Conservation (phyloP, 30 jellyfish, hydroid and myxozoan genomes). For the Aurelia sp. region DNA sequence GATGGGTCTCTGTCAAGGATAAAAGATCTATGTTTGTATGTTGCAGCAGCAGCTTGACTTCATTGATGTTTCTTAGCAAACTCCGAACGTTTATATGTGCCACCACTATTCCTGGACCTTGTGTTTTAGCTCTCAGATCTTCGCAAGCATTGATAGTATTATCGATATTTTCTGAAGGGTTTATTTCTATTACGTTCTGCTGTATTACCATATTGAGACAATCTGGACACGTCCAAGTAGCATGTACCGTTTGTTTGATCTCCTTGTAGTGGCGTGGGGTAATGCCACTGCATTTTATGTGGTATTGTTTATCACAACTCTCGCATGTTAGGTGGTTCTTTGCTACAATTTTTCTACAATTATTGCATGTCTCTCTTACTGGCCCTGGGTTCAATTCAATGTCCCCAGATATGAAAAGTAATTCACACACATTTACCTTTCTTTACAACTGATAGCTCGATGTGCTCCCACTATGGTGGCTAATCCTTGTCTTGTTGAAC, state of each 20-base stretch:
- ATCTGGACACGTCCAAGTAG: conserved; percentile 38
- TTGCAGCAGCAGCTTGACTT: too few species aligned
- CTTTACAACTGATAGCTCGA: background rate
- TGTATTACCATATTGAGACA: conserved; percentile 18
- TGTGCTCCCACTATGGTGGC: conserved; percentile 13
- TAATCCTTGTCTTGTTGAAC: conserved; percentile 8
- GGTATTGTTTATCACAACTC: conserved; percentile 38
- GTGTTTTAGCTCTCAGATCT: too few species aligned
- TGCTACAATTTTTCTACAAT: conserved; percentile 28
- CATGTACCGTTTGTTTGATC: conserved; percentile 28
- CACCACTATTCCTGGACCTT: conserved; percentile 17
- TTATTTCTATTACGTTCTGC: too few species aligned
- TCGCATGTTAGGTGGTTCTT: conserved; percentile 40
- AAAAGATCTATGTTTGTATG: too few species aligned
- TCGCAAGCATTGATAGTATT: conserved; percentile 2
- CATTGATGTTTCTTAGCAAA: background rate
- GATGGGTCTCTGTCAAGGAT: too few species aligned
- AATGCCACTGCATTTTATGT: conserved; percentile 46
- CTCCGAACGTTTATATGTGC: conserved; percentile 23
- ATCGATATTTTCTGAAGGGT: too few species aligned
- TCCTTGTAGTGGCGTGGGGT: conserved; percentile 40
- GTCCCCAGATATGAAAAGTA: conserved; percentile 23
- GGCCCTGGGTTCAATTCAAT: conserved; percentile 33
- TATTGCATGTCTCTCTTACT: too few species aligned
- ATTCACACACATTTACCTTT: conserved; percentile 17